Evolutionary conservation across 2,797 vertebrate genomes (phyloP), one percentile per base, ranked within the genome.

Genomic region (Gastrophryne carolinensis): DNA sequence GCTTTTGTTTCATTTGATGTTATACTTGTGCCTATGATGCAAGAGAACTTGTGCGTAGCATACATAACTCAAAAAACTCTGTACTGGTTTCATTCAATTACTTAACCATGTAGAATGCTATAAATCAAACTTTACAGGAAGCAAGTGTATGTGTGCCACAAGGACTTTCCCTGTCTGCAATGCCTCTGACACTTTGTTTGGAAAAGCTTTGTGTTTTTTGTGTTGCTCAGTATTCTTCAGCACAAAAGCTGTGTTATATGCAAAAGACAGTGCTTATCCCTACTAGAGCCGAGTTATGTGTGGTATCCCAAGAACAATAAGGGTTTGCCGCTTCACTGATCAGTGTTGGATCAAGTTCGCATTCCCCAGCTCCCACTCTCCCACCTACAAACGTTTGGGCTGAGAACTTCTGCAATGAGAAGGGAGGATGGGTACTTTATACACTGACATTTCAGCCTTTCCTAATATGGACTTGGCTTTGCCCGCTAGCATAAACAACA

Each of bases 271-370:
- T 81, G 80, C 72, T 90, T 89, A 89, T 91, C 87, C 72, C 60
- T 86, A 81, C 84, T 82, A 84, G 84, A 89, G 90, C 89, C 83
- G 85, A 94, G 88, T 88, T 92, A 94, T 93, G 92, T 92, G 89
- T 88, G 92, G 91, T 94, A 93, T 96, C 92, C 89, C 87, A 90
- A 91, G 92, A 93, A 95, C 93, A 96, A 92, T 92, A 86, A 88
- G 83, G 88, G 85, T 94, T 94, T 94, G 89, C 90, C 94, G 93
- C 91, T 88, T 92, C 90, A 83, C 83, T 92, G 91, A 91, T 92
- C 91, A 88, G 76, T 89, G 83, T 78, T 86, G 87, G 87, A 88
- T 89, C 80, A 80, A 86, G 86, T 88, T 89, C 87, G 88, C 87
- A 88, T 94, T 94, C 92, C 91, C 84, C 72, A 85, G 87, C 82